Evolutionary conservation across 2,888 invertebrate genomes (phyloP).

Genomic region (Saturnia japonica): DNA sequence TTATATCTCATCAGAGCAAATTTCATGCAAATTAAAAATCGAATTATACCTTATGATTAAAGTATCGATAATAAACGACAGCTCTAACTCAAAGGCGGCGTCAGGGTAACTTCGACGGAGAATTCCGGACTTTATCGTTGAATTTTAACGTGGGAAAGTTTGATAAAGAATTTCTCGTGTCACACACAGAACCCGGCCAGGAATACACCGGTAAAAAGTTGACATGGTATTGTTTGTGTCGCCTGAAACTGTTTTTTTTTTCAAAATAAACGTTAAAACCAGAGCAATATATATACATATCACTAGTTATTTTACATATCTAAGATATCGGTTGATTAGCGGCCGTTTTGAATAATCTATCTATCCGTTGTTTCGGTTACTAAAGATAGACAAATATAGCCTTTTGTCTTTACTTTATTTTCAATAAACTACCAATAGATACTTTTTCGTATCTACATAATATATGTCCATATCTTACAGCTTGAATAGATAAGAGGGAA

Average conservation of each 20-base stretch:
- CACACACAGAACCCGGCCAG: slow-evolving; percentile 23
- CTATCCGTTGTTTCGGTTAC: no score
- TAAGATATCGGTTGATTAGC: no score
- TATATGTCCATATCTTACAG: no score
- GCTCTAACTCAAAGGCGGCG: slow-evolving; percentile 13
- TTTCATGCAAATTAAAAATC: background rate
- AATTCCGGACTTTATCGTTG: slow-evolving; percentile 38
- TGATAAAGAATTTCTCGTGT: slow-evolving; percentile 27
- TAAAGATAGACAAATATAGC: no score
- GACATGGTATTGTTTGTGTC: slow-evolving; percentile 10
- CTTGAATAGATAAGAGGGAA: no score
- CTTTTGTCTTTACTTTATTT: no score
- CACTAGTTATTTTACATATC: background rate
- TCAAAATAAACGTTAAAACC: background rate
- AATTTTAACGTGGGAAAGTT: slow-evolving; percentile 36
- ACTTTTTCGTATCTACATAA: no score
- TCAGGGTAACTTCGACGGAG: slow-evolving; percentile 26
- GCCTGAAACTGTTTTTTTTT: background rate
- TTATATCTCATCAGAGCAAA: no score
- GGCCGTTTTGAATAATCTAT: no score
- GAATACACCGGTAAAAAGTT: slow-evolving; percentile 26
- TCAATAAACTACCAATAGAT: no score
- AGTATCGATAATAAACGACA: background rate
- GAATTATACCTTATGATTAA: background rate
- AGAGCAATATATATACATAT: background rate